Percentiles rank a stretch among this genome's conserved stretches.
These are phyloP conservation scores for Callipepla squamata DNA, from an alignment of 2,113 vertebrate species.

Conservation along the genomic window DNA sequence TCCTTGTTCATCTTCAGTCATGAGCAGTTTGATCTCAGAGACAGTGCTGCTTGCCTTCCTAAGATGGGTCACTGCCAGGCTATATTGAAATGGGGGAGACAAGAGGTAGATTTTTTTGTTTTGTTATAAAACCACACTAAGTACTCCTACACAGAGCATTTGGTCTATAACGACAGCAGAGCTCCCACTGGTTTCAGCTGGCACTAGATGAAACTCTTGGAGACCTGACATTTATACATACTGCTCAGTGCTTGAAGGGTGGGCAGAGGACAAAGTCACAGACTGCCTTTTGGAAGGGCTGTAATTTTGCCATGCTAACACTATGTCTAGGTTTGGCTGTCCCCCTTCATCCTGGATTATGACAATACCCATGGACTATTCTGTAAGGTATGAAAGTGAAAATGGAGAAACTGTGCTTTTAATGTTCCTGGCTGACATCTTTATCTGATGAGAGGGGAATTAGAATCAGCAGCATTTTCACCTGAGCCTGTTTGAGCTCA, in stretches of 20 bases:
- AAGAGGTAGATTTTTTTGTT: background rate
- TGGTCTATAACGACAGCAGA: background rate
- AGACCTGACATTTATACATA: background rate
- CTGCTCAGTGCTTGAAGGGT: background rate
- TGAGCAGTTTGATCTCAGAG: background rate
- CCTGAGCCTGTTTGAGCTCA: background rate
- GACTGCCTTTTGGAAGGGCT: background rate
- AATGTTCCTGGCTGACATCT: background rate
- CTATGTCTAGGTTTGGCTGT: background rate
- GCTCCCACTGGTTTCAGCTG: background rate
- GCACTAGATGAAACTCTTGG: background rate
- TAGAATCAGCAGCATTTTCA: background rate
- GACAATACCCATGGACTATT: background rate
- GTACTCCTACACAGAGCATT: background rate
- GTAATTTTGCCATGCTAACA: background rate
- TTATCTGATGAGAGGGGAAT: background rate
- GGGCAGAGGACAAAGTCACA: accelerated
- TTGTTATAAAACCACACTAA: background rate
- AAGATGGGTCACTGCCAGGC: background rate
- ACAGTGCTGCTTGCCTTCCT: background rate
- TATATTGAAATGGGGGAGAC: background rate
- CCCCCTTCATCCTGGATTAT: background rate
- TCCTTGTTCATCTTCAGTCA: background rate
- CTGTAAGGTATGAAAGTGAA: background rate
- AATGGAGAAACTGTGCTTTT: accelerated